Conservation (phyloP, 2,797 vertebrate species). For the Diceros bicornis region DNA sequence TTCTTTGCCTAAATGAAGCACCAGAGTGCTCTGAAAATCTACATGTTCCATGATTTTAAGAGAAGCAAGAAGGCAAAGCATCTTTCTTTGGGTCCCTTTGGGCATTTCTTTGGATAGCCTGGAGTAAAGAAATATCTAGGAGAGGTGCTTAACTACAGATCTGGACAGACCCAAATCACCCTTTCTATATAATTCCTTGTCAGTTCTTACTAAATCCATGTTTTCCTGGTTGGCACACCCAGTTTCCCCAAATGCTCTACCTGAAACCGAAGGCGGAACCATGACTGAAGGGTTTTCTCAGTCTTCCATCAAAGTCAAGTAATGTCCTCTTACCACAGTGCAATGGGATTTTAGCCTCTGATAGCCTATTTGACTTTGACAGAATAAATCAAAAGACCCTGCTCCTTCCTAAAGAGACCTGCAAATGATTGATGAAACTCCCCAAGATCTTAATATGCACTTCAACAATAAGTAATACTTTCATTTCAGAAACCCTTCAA, state of each 20-base stretch:
- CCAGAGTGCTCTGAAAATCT: neutral
- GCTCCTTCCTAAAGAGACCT: constrained; percentile 21
- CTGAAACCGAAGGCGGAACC: neutral
- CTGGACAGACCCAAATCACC: neutral
- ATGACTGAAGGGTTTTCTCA: neutral
- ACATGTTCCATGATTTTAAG: neutral
- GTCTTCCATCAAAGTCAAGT: neutral
- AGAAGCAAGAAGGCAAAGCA: neutral
- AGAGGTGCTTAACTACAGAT: neutral
- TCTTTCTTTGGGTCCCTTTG: neutral
- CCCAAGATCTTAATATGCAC: neutral
- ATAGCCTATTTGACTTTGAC: neutral
- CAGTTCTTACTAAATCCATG: neutral
- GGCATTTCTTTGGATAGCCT: neutral
- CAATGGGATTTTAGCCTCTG: neutral
- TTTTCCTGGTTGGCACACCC: neutral
- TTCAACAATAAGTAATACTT: constrained; percentile 40
- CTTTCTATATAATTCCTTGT: neutral
- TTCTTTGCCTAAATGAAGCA: neutral
- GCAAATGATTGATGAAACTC: neutral
- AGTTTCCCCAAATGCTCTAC: neutral
- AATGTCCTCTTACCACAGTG: neutral
- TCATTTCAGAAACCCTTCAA: neutral
- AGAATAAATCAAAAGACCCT: constrained; percentile 5
- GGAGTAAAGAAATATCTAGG: neutral